Percentiles rank a stretch among this genome's conserved stretches.
phyloP scores from a whole-genome alignment of 2,888 invertebrate species.

The Trichogramma dendrolimi region DNA sequence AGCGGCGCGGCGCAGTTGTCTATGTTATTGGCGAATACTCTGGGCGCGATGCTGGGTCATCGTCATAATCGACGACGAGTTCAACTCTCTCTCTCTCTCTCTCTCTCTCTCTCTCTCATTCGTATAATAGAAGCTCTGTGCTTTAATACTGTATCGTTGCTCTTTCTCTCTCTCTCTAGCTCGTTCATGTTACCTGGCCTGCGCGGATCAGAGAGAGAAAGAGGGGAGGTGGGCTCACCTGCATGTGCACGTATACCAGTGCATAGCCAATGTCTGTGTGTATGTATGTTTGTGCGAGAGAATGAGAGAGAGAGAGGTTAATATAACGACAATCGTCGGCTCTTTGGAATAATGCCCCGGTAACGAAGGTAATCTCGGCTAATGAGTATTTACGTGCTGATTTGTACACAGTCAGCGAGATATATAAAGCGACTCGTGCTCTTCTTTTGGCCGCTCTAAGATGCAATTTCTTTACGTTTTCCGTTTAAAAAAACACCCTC shows the following conservation, averaged over 20 bases:
- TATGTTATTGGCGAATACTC: too few relatives aligned
- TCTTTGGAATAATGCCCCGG: slow-evolving; percentile 30
- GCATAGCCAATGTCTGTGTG: too few relatives aligned
- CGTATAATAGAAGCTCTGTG: slow-evolving; percentile 1
- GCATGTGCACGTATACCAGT: not conserved
- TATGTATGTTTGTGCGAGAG: too few relatives aligned
- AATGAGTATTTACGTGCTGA: slow-evolving; percentile 31
- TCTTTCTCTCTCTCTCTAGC: not conserved
- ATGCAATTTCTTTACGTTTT: too few relatives aligned
- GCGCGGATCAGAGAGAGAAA: too few relatives aligned
- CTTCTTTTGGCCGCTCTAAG: too few relatives aligned
- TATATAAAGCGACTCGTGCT: too few relatives aligned
- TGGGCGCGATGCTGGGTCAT: too few relatives aligned
- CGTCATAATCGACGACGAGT: not conserved
- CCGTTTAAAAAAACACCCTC: too few relatives aligned
- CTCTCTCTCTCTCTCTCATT: not conserved
- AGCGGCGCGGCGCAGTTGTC: too few relatives aligned
- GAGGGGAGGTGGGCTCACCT: not conserved
- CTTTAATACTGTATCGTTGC: slow-evolving; percentile 1
- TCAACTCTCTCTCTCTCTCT: not conserved
- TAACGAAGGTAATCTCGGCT: slow-evolving; percentile 35
- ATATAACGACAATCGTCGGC: slow-evolving; percentile 20
- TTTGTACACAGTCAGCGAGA: not conserved
- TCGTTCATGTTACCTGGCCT: not conserved
- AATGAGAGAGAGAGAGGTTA: not conserved